Base-by-base conservation (phyloP, 2,113 vertebrate genomes). In the Oophaga pumilio region DNA sequence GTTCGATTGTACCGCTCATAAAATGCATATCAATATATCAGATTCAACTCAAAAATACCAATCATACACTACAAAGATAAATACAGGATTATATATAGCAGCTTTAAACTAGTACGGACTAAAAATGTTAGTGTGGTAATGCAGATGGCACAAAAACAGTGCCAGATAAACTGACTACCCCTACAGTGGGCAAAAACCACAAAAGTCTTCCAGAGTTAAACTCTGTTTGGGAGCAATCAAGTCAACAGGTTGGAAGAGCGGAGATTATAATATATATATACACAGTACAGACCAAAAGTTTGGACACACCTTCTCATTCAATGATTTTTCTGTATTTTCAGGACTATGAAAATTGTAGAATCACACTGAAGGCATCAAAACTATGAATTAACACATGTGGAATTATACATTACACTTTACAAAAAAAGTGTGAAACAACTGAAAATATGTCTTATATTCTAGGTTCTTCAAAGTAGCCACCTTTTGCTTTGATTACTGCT, bases 81-180 rank as follows among this genome's bases (percentile, higher is more conserved):
- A 60, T 87, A 87, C 64, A 80, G 64, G 78, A 87, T 57, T 73
- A 81, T 69, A 87, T 87, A 81, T 87, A 87, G 85, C 85, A 87
- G 85, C 85, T 87, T 87, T 60, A 73, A 78, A 86, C 85, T 81
- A 81, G 85, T 81, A 82, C 26, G 26, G 85, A 87, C 77, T 81
- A 87, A 87, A 86, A 80, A 81, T 73, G 64, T 87, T 81, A 81
- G 77, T 81, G 77, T 81, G 53, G 17, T 57, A 28, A 33, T 60
- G 50, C 33, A 59, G 11, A 24, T 49, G 28, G 77, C 77, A 81
- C 77, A n/a, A 14, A 13, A 81, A 5, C 8, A 18, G 17, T 73
- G 53, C 76, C 66, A 81, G 50, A 60, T 77, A 76, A 22, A 50
- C 76, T 33, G 17, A 22, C 69, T 50, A 82, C 33, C 66, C 33